Evolutionary conservation across 2,797 vertebrate species (phyloP), one percentile per base, ranked within the genome.

Genomic region (Sebastes aleutianus): DNA sequence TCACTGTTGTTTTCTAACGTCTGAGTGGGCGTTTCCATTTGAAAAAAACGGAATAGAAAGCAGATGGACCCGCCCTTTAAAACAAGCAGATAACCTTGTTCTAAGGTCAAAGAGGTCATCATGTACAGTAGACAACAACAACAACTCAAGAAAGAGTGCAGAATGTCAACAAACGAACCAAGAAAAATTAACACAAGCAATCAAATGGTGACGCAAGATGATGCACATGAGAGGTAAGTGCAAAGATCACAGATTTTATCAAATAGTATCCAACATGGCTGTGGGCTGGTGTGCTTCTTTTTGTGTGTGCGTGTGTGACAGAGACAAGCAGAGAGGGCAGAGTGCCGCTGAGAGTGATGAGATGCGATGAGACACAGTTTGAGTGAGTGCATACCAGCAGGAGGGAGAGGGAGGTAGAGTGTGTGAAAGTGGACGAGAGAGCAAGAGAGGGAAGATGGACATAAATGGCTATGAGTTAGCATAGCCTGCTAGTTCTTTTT

Each of bases 321-420:
- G 84, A 87, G 86, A 88, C 85, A 76, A 79, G 90, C 79, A 79
- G 84, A 78, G 89, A 88, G 91, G 86, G 87, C 89, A 92, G 90
- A 93, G 92, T 87, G 89, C 83, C 73, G 72, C 85, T 85, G 82
- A 86, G 91, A 91, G 90, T 93, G 93, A 94, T 76, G 87, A 93
- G 93, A 94, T 93, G 74, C 53, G 89, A 94, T 91, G 93, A 93
- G 93, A 94, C 93, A 89, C 84, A 89, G 91, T 88, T 87, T 93
- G 92, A 93, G 90, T 88, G 91, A 93, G 92, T 89, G 89, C 89
- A 92, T 89, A 92, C 87, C 81, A 89, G 91, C 83, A 86, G 85
- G 86, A 87, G 68, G 53, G 65, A 80, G 66, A 50, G 86, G 72
- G 84, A 78, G 87, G 66, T 26, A 67, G 82, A 82, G 88, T 87